A percentile compares a stretch with the other conserved stretches of the same genome.
phyloP scores from a whole-genome alignment of 2,888 invertebrate species.

The Acronicta leporina region DNA sequence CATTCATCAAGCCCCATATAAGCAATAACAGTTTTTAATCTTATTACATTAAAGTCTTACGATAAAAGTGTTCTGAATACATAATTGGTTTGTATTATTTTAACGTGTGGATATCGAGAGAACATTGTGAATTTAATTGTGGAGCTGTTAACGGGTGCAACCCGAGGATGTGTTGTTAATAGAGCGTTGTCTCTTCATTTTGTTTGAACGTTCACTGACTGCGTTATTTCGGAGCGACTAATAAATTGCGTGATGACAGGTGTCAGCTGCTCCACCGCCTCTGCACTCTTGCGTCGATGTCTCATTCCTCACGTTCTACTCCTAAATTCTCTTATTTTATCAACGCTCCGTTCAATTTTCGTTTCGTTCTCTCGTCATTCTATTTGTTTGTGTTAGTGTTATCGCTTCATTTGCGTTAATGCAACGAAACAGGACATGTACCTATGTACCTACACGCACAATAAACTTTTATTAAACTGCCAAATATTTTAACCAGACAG shows the following conservation, averaged over 20 bases:
- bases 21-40: conserved; percentile 60
- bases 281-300: conserved; percentile 89
- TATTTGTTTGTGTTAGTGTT: conserved; percentile 81
- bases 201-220: conserved; percentile 86
- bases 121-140: conserved; percentile 79
- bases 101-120: conserved; percentile 56
- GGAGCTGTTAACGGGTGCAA: conserved; percentile 75
- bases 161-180: conserved; percentile 85
- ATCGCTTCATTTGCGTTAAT: conserved; percentile 72
- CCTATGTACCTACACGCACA: conserved; percentile 39
- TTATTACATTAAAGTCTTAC: conserved; percentile 48
- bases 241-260: conserved; percentile 89
- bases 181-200: conserved; percentile 87
- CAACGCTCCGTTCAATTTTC: conserved; percentile 88
- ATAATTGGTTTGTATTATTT: conserved; percentile 53
- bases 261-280: conserved; percentile 89
- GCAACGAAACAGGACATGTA: conserved; percentile 54
- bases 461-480: conserved; percentile 25
- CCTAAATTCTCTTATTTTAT: conserved; percentile 88
- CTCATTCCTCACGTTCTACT: conserved; percentile 88
- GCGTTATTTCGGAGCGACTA: conserved; percentile 88
- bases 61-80: conserved; percentile 44
- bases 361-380: conserved; percentile 80
- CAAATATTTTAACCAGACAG: conserved; percentile 23
- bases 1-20: conserved; percentile 58